Conservation (phyloP, 2,113 vertebrate species). For the Paratilapia polleni region DNA sequence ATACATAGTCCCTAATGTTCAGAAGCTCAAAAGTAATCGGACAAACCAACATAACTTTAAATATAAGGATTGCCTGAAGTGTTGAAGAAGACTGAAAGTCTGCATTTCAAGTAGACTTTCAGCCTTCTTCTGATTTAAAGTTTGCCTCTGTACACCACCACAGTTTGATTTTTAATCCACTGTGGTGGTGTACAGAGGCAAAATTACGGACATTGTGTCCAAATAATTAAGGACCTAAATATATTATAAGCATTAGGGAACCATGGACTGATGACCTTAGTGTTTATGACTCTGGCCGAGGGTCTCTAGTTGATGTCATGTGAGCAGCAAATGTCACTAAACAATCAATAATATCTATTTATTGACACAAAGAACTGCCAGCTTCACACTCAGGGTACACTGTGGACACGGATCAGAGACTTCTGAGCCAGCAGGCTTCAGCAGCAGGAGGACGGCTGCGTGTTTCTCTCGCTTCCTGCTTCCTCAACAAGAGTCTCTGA, state of each 20-base stretch:
- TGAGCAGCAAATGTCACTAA: background rate
- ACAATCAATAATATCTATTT: background rate
- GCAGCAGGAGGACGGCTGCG: background rate
- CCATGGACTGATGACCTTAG: background rate
- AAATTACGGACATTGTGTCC: background rate
- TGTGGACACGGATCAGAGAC: background rate
- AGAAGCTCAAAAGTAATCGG: background rate
- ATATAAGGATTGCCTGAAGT: too few species aligned
- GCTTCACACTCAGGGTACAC: background rate
- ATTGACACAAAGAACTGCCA: background rate
- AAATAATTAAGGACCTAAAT: background rate
- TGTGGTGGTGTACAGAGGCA: background rate
- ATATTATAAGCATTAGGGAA: background rate
- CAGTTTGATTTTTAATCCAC: too few species aligned
- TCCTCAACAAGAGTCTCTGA: constrained; percentile 8
- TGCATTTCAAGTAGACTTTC: background rate
- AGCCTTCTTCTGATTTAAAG: too few species aligned
- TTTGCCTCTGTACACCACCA: too few species aligned
- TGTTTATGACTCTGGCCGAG: background rate
- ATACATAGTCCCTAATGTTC: background rate
- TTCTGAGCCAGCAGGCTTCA: background rate
- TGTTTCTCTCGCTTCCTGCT: constrained; percentile 58
- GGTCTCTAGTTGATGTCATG: background rate
- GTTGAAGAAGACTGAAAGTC: too few species aligned
- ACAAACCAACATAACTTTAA: background rate